These are phyloP conservation scores for Drosophila truncata DNA, from an alignment of 1,140 invertebrate species.

Conservation along the genomic window DNA sequence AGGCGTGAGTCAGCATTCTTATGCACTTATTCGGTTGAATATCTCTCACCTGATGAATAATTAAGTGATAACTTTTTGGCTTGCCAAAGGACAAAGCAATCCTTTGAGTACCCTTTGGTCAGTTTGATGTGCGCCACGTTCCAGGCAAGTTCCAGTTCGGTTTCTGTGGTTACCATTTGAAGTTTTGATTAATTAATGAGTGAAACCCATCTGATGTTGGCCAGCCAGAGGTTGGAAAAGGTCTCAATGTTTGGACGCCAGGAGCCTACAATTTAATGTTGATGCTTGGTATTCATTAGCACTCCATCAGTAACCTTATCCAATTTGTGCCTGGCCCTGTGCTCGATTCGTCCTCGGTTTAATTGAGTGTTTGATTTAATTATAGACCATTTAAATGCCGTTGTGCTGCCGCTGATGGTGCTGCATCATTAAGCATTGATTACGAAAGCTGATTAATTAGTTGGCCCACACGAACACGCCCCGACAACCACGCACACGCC, in stretches of 20 bases:
- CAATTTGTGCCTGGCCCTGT: slow-evolving; percentile 23
- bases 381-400: slow-evolving; percentile 74
- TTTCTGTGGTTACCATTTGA: slow-evolving; percentile 59
- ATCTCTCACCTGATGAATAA: slow-evolving; percentile 69
- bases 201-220: slow-evolving; percentile 27
- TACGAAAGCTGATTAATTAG: slow-evolving; percentile 78
- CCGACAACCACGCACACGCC: background rate
- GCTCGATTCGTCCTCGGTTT: slow-evolving; percentile 43
- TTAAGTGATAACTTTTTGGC: slow-evolving; percentile 68
- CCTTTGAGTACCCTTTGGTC: slow-evolving; percentile 57
- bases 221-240: slow-evolving; percentile 22
- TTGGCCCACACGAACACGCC: slow-evolving; percentile 24
- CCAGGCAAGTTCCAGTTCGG: background rate
- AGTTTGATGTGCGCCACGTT: slow-evolving; percentile 60
- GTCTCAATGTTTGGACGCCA: slow-evolving; percentile 13
- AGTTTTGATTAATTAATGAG: slow-evolving; percentile 68
- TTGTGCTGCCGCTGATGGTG: slow-evolving; percentile 45
- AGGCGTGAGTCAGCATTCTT: background rate
- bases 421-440: slow-evolving; percentile 81
- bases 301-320: slow-evolving; percentile 55
- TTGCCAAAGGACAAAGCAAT: slow-evolving; percentile 24
- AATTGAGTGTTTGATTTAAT: slow-evolving; percentile 83
- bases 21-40: slow-evolving; percentile 15
- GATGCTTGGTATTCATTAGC: slow-evolving; percentile 45
- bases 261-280: slow-evolving; percentile 6